Evolutionary conservation across 2,797 vertebrate species (phyloP), one percentile per base, ranked within the genome.

Genomic region (Cossypha niveicapilla): DNA sequence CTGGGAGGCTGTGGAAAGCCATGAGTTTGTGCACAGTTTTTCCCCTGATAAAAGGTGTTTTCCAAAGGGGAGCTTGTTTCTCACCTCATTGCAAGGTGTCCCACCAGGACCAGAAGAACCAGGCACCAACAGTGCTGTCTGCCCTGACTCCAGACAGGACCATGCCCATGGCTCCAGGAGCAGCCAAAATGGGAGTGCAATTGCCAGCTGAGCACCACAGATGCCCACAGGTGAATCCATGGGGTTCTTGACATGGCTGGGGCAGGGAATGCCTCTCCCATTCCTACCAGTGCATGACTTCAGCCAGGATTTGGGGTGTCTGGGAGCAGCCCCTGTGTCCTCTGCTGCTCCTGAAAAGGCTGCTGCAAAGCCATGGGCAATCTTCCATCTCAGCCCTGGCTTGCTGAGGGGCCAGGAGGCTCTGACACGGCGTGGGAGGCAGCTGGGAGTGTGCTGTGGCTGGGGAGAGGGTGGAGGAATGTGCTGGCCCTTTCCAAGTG

Each of bases 391-490:
- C 72, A 58, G 24, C 14, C 35, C 53, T 74, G 72, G 28, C 58
- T 57, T 74, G 73, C 61, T 1, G 4, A 61, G 63, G 70, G 35
- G 19, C 34, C 1, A 3, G 78, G 85, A 95, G 65, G 88, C 72
- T 74, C 67, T 13, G 3, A 60, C 2, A 2, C 0, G 0, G 73
- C 0, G 13, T 4, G 10, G 89, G 78, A 95, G 65, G 57, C 50
- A 68, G 51, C 81, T 67, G 68, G 75, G 81, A 54, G 57, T 53
- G 48, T 66, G 60, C 79, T 1, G 3, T 1, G 5, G 60, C 48
- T 35, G 45, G 47, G 72, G 39, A 72, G 65, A 86, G 57, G 45
- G 56, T 24, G 32, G 66, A 90, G 83, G 94, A 96, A 96, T 88
- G 90, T 57, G 51, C 48, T 79, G n/a, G 48, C 18, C 16, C n/a